Base-by-base conservation (phyloP, 2,888 invertebrate species). In the Xiphydria camelus region DNA sequence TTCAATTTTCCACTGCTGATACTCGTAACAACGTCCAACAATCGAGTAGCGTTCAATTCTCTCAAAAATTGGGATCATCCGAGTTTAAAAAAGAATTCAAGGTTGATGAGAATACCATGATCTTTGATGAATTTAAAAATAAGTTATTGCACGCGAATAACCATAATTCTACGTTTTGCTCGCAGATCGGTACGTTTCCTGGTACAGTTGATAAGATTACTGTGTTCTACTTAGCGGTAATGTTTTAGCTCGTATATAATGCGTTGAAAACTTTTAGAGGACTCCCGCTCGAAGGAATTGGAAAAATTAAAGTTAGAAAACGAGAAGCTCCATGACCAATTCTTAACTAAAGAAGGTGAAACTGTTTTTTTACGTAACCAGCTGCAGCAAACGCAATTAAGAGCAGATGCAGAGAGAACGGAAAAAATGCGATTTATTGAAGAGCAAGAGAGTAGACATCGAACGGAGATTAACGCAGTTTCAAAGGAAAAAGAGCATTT, bases 331-430 rank as follows among this genome's bases (percentile, higher is more conserved):
- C 23, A 61, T 4, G 57, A 61, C 20, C 61, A 70, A 17, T 64
- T 69, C 33, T 62, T 64, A 54, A 62, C 65, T 1, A 73, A 73
- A 42, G 64, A 70, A 31, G 73, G 74, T 3, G 73, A 74, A 47
- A 57, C 58, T 1, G 54, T 51, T 15, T 70, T 66, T 54, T 41
- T 74, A 4, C 51, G 73, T 4, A 61, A 61, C 34, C 68, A 66
- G 34, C 38, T 70, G 4, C 61, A 62, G 15, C 68, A 66, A 43
- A 50, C 55, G 12, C 63, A 67, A 35, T 20, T 52, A 2, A 53
- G 66, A n/a, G 53, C 63, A 17, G 64, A 66, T 22, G 63, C 63
- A 36, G 64, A 66, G 12, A 64, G 45, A 41, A 44, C 56, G 20
- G 67, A 72, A 19, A 65, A 64, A 25, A 53, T 58, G 4, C 57